Conservation (phyloP, 1,140 invertebrate species). For the Trypoxylus dichotomus region DNA sequence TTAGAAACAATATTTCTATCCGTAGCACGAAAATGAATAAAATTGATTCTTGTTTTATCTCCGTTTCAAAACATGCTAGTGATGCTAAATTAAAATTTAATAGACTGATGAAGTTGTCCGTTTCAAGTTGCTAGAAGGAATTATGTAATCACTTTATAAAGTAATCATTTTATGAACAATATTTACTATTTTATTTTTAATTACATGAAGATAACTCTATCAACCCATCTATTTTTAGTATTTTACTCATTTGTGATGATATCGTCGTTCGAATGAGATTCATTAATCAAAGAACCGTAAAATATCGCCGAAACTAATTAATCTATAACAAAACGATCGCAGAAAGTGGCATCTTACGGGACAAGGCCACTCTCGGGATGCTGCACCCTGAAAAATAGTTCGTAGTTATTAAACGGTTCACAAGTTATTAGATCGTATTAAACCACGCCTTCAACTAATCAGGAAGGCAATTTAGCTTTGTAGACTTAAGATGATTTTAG, state of each 20-base stretch:
- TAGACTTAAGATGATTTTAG: neutral
- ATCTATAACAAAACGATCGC: neutral
- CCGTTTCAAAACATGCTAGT: no score
- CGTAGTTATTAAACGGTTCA: neutral
- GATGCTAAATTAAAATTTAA: no score
- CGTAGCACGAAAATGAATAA: no score
- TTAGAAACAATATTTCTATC: no score
- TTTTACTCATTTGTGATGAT: neutral
- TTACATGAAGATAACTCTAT: neutral
- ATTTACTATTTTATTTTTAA: neutral
- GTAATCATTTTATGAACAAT: neutral
- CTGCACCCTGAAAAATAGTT: conserved; percentile 2
- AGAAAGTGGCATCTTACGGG: neutral
- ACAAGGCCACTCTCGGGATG: neutral
- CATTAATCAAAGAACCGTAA: neutral
- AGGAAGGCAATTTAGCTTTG: neutral
- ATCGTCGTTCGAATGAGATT: neutral
- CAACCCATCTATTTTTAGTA: neutral
- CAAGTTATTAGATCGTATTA: neutral
- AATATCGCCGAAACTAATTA: neutral
- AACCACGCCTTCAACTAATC: neutral
- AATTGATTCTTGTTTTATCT: no score
- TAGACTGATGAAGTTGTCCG: no score
- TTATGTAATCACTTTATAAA: neutral
- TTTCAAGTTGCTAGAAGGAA: neutral